Conservation (phyloP, 2,797 vertebrate species). For the Xiphorhynchus erythropygius region DNA sequence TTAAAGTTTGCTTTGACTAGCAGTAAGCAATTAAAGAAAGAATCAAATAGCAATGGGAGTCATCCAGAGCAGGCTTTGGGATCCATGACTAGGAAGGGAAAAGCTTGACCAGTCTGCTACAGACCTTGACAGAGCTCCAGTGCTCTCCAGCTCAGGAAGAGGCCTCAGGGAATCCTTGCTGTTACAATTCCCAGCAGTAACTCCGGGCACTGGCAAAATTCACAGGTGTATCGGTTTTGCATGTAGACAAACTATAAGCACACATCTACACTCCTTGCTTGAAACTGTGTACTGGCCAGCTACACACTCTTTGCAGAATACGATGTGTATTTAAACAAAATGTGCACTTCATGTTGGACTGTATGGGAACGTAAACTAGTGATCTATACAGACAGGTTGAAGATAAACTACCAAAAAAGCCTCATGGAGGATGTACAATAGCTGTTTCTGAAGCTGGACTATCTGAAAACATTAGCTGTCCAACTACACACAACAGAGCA, state of each 20-base stretch:
- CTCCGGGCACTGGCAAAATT: neutral
- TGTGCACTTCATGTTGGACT: neutral
- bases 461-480: neutral
- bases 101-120: neutral
- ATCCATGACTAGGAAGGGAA: neutral
- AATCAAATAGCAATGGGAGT: neutral
- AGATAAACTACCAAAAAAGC: neutral
- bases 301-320: neutral
- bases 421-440: neutral
- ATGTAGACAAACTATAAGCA: neutral
- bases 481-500: neutral
- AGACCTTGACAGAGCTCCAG: neutral
- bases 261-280: neutral
- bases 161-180: neutral
- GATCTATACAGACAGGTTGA: neutral
- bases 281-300: neutral
- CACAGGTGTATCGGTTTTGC: neutral
- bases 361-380: neutral
- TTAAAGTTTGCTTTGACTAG: neutral
- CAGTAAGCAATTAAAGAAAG: neutral
- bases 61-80: neutral
- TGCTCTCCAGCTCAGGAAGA: neutral
- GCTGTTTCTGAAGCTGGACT: neutral
- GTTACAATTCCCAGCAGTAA: neutral
- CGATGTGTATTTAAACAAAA: neutral